Evolutionary conservation across 2,797 vertebrate species (phyloP).

Genomic region (Zalophus californianus): DNA sequence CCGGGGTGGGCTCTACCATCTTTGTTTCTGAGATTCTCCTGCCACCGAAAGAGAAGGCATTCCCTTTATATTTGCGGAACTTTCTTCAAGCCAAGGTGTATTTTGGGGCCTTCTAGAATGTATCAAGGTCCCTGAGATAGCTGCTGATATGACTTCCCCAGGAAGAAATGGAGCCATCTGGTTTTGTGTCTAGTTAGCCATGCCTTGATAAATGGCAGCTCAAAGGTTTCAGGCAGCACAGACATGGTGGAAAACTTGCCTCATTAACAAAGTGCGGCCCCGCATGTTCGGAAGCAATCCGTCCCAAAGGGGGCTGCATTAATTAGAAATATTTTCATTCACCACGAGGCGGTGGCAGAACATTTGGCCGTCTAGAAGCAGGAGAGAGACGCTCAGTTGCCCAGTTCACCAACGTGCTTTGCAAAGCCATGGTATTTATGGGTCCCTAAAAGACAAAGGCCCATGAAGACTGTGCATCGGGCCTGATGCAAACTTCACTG

Average conservation of each 20-base stretch:
- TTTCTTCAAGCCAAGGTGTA: not conserved
- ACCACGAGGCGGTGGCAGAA: not conserved
- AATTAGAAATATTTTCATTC: not conserved
- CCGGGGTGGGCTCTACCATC: rapidly evolving
- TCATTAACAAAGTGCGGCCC: not conserved
- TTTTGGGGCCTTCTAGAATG: not conserved
- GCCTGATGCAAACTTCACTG: not conserved
- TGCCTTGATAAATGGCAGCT: not conserved
- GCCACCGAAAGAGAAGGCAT: rapidly evolving
- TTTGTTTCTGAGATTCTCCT: not conserved
- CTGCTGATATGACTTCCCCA: not conserved
- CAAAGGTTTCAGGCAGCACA: not conserved
- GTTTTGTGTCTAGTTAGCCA: not conserved
- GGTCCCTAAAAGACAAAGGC: not conserved
- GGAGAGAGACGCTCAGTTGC: not conserved
- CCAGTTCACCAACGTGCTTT: not conserved
- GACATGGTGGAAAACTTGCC: not conserved
- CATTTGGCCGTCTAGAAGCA: not conserved
- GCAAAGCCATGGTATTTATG: not conserved
- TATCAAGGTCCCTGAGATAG: not conserved
- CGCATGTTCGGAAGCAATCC: not conserved
- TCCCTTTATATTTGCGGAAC: rapidly evolving
- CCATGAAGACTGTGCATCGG: no score
- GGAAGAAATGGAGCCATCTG: not conserved
- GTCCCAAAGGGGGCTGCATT: not conserved